phyloP scores from a whole-genome alignment of 2,888 invertebrate species.

The Pyralis farinalis region DNA sequence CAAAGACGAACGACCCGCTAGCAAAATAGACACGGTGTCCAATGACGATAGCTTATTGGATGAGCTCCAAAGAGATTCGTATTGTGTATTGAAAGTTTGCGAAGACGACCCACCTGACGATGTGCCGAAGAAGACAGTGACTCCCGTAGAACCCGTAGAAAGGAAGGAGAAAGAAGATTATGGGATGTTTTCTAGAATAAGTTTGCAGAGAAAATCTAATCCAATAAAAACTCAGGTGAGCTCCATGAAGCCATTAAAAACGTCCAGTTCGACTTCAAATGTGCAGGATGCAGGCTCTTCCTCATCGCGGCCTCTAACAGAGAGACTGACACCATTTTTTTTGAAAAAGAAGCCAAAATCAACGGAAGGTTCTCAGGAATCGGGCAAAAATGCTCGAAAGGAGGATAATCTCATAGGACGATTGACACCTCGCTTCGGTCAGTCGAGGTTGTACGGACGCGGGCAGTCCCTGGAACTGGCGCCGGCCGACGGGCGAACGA shows the following conservation, averaged over 20 bases:
- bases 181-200: constrained; percentile 61
- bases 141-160: constrained; percentile 23
- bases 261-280: constrained; percentile 70
- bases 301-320: constrained; percentile 57
- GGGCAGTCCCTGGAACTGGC: constrained; percentile 68
- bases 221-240: constrained; percentile 58
- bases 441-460: constrained; percentile 62
- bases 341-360: constrained; percentile 67
- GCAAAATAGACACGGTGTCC: constrained; percentile 35
- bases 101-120: constrained; percentile 44
- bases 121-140: constrained; percentile 10
- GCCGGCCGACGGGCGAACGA: constrained; percentile 37
- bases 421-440: constrained; percentile 69
- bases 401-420: constrained; percentile 68
- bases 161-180: constrained; percentile 35
- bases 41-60: constrained; percentile 70
- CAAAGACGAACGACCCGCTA: constrained; percentile 15
- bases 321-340: constrained; percentile 70
- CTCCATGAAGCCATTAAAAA: constrained; percentile 53
- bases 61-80: constrained; percentile 62
- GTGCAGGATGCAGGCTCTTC: constrained; percentile 60
- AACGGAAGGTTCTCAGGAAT: constrained; percentile 38
- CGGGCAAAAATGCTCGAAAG: constrained; percentile 38
- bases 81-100: constrained; percentile 64
- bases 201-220: constrained; percentile 69